Percentiles rank a stretch among this genome's conserved stretches.
Conservation (phyloP, 2,797 vertebrate genomes). For the Gambusia yucatana region DNA sequence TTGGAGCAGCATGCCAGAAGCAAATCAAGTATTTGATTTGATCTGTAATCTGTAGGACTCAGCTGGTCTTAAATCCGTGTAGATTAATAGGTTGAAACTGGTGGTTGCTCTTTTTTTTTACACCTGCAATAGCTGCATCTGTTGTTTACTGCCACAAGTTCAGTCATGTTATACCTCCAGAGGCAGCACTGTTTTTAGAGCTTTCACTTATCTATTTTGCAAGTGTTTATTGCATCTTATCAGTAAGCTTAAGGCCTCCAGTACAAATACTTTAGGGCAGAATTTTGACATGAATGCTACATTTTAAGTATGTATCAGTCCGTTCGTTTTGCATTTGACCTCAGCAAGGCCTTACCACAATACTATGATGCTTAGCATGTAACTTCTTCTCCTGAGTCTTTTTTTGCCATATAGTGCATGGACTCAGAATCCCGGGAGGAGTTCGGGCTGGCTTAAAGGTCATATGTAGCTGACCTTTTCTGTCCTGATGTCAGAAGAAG, state of each 20-base stretch:
- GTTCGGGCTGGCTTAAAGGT: not conserved
- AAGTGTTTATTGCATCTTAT: not conserved
- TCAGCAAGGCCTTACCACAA: not conserved
- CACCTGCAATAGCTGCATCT: not conserved
- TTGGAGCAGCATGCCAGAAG: conserved; percentile 16
- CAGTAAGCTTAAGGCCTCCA: not conserved
- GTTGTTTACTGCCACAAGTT: not conserved
- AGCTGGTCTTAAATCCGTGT: conserved; percentile 30
- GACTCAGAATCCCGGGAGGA: not conserved
- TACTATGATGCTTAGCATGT: not conserved
- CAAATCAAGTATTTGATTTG: conserved; percentile 34
- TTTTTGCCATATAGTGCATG: not conserved
- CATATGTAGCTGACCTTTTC: not conserved
- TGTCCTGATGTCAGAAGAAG: not conserved
- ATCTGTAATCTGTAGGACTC: conserved; percentile 35
- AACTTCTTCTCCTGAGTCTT: not conserved
- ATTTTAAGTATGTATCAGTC: not conserved
- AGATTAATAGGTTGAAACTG: conserved; percentile 15
- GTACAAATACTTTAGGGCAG: not conserved
- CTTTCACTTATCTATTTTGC: not conserved
- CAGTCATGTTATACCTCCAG: not conserved
- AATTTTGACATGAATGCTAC: not conserved
- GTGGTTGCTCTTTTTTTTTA: not conserved
- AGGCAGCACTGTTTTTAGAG: not conserved
- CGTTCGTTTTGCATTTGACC: not conserved